Evolutionary conservation across 2,113 vertebrate genomes (phyloP).

Genomic region (Saguinus midas): DNA sequence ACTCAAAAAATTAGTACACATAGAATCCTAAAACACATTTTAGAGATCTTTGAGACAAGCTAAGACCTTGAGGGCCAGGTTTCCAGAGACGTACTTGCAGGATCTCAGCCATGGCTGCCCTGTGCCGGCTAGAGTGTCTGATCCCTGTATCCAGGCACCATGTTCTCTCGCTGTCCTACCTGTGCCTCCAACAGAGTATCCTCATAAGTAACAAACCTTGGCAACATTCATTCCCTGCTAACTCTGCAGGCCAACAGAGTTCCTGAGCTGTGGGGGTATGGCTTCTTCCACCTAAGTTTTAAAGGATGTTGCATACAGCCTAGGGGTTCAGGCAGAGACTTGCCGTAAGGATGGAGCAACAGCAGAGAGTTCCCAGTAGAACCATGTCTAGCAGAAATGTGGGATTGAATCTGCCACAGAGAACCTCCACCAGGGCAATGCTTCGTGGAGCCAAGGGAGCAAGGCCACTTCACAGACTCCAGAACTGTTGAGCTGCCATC

Average conservation of each 20-base stretch:
- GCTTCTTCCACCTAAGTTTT: background rate
- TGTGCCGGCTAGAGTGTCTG: rapidly evolving
- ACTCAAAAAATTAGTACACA: background rate
- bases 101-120: background rate
- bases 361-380: background rate
- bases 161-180: background rate
- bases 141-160: background rate
- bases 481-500: background rate
- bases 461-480: background rate
- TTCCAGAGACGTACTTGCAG: too few relatives aligned
- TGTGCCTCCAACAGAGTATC: background rate
- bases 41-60: background rate
- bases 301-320: too few relatives aligned
- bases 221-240: background rate
- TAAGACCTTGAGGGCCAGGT: background rate
- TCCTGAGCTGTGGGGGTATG: background rate
- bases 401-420: background rate
- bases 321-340: background rate
- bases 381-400: background rate
- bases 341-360: background rate
- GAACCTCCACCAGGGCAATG: background rate
- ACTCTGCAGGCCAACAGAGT: background rate
- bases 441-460: background rate
- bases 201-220: background rate
- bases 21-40: background rate